phyloP scores from a whole-genome alignment of 2,888 invertebrate species.

The Petrolisthes cinctipes region DNA sequence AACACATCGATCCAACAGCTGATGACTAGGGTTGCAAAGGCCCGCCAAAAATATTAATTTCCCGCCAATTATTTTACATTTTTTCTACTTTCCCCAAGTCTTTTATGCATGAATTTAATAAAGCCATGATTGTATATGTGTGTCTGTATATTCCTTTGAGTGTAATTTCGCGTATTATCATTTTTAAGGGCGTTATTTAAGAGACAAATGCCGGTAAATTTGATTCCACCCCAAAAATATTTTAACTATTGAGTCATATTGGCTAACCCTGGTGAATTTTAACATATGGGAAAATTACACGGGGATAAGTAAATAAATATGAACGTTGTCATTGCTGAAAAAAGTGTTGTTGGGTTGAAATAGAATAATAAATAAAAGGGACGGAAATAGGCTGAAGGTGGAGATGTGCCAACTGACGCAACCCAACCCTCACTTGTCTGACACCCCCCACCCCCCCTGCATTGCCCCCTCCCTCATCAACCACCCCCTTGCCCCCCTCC shows the following conservation, averaged over 20 bases:
- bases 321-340: background rate
- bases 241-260: too few species aligned
- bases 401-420: constrained; percentile 22
- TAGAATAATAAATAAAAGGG: background rate
- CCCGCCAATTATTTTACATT: background rate
- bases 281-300: too few species aligned
- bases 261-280: too few species aligned
- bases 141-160: background rate
- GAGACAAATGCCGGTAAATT: background rate
- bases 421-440: constrained; percentile 15
- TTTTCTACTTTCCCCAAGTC: background rate
- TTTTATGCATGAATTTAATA: background rate
- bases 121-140: background rate
- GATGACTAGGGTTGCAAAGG: constrained; percentile 36
- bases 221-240: background rate
- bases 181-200: background rate
- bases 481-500: background rate
- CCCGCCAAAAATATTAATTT: background rate
- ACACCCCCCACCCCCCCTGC: background rate
- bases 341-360: background rate
- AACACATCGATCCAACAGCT: constrained; percentile 55
- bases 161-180: background rate
- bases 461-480: too few species aligned
- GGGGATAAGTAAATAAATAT: background rate
- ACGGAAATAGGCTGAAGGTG: background rate